A percentile compares a stretch with the other conserved stretches of the same genome.
These are phyloP conservation scores for Neelides sp. DNA, from an alignment of 1,140 invertebrate species.

Conservation along the genomic window DNA sequence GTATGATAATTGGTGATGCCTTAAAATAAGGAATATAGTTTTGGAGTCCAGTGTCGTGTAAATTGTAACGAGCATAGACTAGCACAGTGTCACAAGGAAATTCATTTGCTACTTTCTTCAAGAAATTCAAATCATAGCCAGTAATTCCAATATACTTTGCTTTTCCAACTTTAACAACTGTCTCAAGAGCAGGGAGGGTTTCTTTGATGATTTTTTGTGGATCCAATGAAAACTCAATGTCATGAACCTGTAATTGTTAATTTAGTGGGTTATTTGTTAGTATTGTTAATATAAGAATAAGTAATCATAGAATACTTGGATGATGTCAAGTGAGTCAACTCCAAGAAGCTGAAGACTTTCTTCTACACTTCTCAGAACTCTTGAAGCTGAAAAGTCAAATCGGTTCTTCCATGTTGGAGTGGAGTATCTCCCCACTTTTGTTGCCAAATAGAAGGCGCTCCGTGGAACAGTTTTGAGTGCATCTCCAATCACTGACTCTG, in stretches of 20 bases:
- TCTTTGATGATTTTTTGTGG: conserved; percentile 66
- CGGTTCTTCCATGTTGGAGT: conserved; percentile 54
- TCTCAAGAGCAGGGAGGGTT: conserved; percentile 66
- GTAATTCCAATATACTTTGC: conserved; percentile 72
- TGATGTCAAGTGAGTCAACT: conserved; percentile 73
- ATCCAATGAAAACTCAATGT: conserved; percentile 74
- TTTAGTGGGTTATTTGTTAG: not conserved
- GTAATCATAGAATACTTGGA: conserved; percentile 50
- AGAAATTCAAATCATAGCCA: conserved; percentile 63
- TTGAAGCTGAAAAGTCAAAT: conserved; percentile 75
- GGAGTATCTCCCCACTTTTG: conserved; percentile 73
- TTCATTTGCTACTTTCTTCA: conserved; percentile 59
- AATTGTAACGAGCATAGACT: conserved; percentile 61
- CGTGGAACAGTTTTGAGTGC: conserved; percentile 65
- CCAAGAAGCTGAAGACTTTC: conserved; percentile 59
- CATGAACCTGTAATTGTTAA: conserved; percentile 58
- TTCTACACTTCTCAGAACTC: conserved; percentile 60
- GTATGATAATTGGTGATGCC: conserved; percentile 38
- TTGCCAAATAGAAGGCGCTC: conserved; percentile 72
- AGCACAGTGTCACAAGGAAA: conserved; percentile 58
- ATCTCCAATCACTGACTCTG: conserved; percentile 69
- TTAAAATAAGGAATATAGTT: conserved; percentile 63
- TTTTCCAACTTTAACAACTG: conserved; percentile 60
- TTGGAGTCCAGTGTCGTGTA: conserved; percentile 62
- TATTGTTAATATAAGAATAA: conserved; percentile 8